Percentiles rank a stretch among this genome's conserved stretches.
These are phyloP conservation scores for Lithobius niger DNA, from an alignment of 1,140 invertebrate species.

Conservation along the genomic window DNA sequence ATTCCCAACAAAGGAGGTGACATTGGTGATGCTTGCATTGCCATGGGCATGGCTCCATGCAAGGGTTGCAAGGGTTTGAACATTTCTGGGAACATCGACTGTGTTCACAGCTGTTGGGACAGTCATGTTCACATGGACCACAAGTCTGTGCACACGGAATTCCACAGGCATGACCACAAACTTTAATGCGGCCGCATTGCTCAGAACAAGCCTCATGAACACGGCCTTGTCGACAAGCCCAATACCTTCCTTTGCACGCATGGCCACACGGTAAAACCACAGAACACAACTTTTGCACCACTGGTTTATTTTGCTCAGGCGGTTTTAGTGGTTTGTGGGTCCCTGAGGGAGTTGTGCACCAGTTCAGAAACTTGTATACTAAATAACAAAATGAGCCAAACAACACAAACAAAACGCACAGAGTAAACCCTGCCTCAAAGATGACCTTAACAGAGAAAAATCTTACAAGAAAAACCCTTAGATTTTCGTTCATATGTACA, in stretches of 20 bases:
- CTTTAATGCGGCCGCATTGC: constrained; percentile 12
- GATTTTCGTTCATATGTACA: no score
- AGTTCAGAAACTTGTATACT: no score
- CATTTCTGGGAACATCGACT: constrained; percentile 7
- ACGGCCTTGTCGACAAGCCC: constrained; percentile 6
- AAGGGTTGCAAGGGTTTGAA: background rate
- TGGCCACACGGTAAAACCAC: constrained; percentile 17
- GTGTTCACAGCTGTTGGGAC: constrained; percentile 7
- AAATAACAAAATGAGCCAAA: no score
- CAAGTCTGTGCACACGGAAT: constrained; percentile 15
- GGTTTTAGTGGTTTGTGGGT: no score
- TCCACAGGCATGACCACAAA: constrained; percentile 20
- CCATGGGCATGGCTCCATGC: background rate
- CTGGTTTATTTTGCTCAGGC: no score
- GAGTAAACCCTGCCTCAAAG: no score
- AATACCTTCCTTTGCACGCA: constrained; percentile 11
- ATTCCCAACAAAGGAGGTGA: background rate
- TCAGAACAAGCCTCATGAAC: constrained; percentile 10
- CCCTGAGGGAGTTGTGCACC: no score
- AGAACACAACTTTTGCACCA: no score
- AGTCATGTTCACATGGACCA: constrained; percentile 7
- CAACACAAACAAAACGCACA: no score
- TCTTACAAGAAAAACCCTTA: no score
- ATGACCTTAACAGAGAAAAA: no score
- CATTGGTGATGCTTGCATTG: constrained; percentile 6